Conservation (phyloP, 35 echinoderm and acorn worm genomes). For the Diadema setosum region DNA sequence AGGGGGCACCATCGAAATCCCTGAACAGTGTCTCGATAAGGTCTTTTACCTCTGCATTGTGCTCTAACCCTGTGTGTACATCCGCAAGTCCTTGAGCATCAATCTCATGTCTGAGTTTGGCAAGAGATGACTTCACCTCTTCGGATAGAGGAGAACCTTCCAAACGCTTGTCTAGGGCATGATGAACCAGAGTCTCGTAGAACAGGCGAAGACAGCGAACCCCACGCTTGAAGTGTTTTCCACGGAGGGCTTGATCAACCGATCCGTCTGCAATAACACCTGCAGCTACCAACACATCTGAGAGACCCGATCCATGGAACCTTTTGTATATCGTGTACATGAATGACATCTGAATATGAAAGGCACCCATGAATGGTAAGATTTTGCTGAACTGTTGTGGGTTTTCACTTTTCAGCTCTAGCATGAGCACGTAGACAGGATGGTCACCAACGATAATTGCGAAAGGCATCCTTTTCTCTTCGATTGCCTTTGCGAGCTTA, state of each 20-base stretch:
- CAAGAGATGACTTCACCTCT: background rate
- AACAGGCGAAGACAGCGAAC: conserved; percentile 15
- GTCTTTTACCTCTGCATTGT: conserved; percentile 13
- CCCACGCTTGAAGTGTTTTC: conserved; percentile 40
- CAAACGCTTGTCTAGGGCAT: conserved; percentile 12
- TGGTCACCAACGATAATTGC: conserved; percentile 40
- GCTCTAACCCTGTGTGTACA: background rate
- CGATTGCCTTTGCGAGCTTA: conserved; percentile 10
- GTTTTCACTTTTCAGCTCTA: conserved; percentile 46
- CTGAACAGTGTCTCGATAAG: conserved; percentile 16
- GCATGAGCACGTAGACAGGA: conserved; percentile 18
- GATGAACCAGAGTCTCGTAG: conserved; percentile 14
- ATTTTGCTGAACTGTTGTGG: conserved; percentile 13
- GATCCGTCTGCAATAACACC: conserved; percentile 35
- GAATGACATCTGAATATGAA: conserved; percentile 70
- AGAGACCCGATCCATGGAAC: conserved; percentile 24
- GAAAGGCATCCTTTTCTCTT: conserved; percentile 44
- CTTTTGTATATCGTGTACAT: conserved; percentile 53
- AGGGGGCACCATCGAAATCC: background rate
- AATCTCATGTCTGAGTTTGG: background rate
- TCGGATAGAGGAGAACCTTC: conserved; percentile 3
- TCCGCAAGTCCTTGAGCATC: conserved; percentile 3
- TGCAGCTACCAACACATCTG: conserved; percentile 37
- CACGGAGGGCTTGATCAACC: conserved; percentile 35
- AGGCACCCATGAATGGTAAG: conserved; percentile 42